Conservation (phyloP, 2,888 invertebrate species). For the Agrochola litura region DNA sequence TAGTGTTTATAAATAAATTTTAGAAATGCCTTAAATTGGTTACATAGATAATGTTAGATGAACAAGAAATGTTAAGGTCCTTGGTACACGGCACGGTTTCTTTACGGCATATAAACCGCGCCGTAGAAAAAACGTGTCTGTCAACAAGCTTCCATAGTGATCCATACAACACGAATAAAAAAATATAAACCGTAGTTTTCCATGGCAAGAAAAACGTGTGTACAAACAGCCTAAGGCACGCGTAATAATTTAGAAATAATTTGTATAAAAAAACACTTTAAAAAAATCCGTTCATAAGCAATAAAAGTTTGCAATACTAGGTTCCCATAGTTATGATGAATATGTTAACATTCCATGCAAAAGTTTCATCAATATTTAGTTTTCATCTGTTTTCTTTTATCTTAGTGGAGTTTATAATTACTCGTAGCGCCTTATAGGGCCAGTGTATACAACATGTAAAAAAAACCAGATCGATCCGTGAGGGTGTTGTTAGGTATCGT, state of each 20-base stretch:
- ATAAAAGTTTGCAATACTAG: slow-evolving; percentile 28
- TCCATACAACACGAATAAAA: too few relatives aligned
- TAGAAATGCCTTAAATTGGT: slow-evolving; percentile 68
- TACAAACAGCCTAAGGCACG: neutral
- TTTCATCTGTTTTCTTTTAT: slow-evolving; percentile 4
- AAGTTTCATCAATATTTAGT: slow-evolving; percentile 18
- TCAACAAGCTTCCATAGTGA: too few relatives aligned
- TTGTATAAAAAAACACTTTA: neutral
- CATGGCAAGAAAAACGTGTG: too few relatives aligned
- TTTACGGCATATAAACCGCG: too few relatives aligned
- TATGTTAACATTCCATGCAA: slow-evolving; percentile 58
- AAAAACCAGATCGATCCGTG: too few relatives aligned
- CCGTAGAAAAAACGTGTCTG: too few relatives aligned
- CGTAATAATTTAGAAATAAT: slow-evolving; percentile 10
- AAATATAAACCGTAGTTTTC: too few relatives aligned
- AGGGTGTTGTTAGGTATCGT: too few relatives aligned
- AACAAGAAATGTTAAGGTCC: slow-evolving; percentile 5
- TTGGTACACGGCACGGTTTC: too few relatives aligned
- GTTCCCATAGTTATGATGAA: slow-evolving; percentile 23
- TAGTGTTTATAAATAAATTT: slow-evolving; percentile 56
- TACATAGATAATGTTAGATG: slow-evolving; percentile 29
- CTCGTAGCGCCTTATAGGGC: neutral
- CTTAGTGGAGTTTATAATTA: neutral
- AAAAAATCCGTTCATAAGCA: neutral
- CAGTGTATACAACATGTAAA: too few relatives aligned